These are phyloP conservation scores for Drosophila siamana DNA, from an alignment of 2,888 invertebrate genomes.

Conservation along the genomic window DNA sequence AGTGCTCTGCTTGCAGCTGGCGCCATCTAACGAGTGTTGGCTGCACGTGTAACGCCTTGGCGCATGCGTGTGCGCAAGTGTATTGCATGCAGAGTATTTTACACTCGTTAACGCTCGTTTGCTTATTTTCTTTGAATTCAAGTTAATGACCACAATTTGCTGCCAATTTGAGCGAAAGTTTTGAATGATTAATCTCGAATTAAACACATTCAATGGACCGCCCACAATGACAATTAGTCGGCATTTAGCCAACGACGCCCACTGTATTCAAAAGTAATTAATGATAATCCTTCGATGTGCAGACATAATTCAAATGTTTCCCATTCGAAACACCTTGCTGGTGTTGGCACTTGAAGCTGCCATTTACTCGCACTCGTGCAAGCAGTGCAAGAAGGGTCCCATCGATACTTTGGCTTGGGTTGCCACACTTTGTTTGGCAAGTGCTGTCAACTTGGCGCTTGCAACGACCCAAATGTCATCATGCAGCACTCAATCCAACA, in stretches of 20 bases:
- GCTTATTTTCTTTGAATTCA: conserved; percentile 14
- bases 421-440: conserved; percentile 10
- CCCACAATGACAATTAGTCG: conserved; percentile 30
- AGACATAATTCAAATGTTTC: not conserved
- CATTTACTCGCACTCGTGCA: too few species aligned
- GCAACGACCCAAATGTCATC: conserved; percentile 51
- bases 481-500: conserved; percentile 47
- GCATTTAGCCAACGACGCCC: not conserved
- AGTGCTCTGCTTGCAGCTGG: not conserved
- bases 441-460: conserved; percentile 19
- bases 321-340: conserved; percentile 6
- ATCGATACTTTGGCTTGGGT: not conserved
- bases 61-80: not conserved
- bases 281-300: not conserved
- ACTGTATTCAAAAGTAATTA: not conserved
- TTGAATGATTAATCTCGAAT: conserved; percentile 54
- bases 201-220: conserved; percentile 24
- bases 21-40: not conserved
- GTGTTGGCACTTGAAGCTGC: not conserved
- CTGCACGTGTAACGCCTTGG: not conserved
- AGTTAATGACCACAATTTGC: conserved; percentile 69
- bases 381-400: conserved; percentile 4
- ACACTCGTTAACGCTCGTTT: not conserved
- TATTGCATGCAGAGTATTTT: not conserved
- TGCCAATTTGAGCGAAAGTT: conserved; percentile 65